Conservation (phyloP, 2,888 invertebrate genomes). For the Sylvicola cinctus region DNA sequence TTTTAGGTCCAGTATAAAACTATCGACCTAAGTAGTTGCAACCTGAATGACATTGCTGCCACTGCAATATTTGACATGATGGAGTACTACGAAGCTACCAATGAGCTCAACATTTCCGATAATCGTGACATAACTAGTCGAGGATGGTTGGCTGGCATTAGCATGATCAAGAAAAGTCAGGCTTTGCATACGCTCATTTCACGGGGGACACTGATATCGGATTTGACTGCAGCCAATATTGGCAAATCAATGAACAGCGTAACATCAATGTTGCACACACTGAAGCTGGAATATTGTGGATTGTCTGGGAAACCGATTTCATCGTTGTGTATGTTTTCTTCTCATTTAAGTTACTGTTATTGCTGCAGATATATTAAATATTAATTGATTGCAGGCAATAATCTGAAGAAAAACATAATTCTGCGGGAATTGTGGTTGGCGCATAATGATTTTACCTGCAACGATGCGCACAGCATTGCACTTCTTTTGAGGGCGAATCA, state of each 20-base stretch:
- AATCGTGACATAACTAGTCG: slow-evolving; percentile 53
- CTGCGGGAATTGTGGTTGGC: slow-evolving; percentile 64
- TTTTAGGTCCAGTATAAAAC: slow-evolving; percentile 23
- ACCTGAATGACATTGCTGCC: slow-evolving; percentile 29
- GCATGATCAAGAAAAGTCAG: slow-evolving; percentile 23
- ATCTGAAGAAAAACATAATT: slow-evolving; percentile 54
- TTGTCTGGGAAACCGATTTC: slow-evolving; percentile 53
- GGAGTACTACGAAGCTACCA: slow-evolving; percentile 75
- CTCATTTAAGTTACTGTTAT: too few relatives aligned
- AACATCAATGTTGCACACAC: slow-evolving; percentile 45
- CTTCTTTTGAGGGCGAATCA: slow-evolving; percentile 53
- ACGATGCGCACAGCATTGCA: slow-evolving; percentile 60
- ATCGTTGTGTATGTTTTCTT: slow-evolving; percentile 39
- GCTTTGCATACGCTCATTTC: slow-evolving; percentile 20
- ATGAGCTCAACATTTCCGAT: slow-evolving; percentile 51
- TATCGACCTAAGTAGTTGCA: slow-evolving; percentile 23
- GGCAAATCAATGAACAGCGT: slow-evolving; percentile 51
- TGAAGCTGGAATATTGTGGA: slow-evolving; percentile 58
- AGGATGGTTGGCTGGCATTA: slow-evolving; percentile 61
- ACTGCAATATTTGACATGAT: slow-evolving; percentile 79
- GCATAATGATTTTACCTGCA: slow-evolving; percentile 51
- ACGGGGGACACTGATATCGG: slow-evolving; percentile 22
- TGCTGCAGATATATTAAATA: too few relatives aligned
- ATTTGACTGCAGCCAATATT: slow-evolving; percentile 36
- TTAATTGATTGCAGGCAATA: slow-evolving; percentile 37